These are phyloP conservation scores for Eretmocerus hayati DNA, from an alignment of 2,888 invertebrate genomes.

Conservation along the genomic window DNA sequence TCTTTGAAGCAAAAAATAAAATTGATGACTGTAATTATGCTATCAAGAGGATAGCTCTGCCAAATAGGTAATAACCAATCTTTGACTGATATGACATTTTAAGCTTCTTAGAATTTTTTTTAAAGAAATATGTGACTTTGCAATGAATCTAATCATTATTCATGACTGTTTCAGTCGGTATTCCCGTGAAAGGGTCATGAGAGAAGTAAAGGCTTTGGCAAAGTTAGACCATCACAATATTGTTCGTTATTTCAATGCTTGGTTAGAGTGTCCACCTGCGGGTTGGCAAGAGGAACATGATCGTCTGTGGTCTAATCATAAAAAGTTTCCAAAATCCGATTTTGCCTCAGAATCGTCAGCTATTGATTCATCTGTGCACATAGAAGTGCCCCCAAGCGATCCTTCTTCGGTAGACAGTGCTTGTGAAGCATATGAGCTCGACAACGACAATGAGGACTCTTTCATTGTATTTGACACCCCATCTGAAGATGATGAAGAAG, in stretches of 20 bases:
- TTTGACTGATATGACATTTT: too few species aligned
- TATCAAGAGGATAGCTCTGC: constrained; percentile 85
- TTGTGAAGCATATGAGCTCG: constrained; percentile 33
- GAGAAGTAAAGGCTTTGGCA: constrained; percentile 92
- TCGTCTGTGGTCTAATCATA: constrained; percentile 51
- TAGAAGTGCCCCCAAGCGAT: constrained; percentile 34
- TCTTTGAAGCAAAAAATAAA: constrained; percentile 90
- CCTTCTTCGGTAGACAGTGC: constrained; percentile 39
- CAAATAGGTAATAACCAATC: constrained; percentile 64
- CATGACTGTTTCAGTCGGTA: constrained; percentile 59
- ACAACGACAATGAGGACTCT: constrained; percentile 40
- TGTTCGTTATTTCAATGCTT: constrained; percentile 91
- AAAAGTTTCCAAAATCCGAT: constrained; percentile 31
- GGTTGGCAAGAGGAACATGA: constrained; percentile 83
- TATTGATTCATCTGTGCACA: constrained; percentile 30
- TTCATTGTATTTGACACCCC: constrained; percentile 49
- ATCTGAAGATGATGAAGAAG: background rate
- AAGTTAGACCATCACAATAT: constrained; percentile 92
- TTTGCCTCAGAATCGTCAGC: constrained; percentile 31
- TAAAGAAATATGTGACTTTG: too few species aligned
- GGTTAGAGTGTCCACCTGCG: constrained; percentile 87
- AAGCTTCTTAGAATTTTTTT: too few species aligned
- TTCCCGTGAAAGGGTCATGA: constrained; percentile 79
- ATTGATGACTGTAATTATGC: constrained; percentile 93
- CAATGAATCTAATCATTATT: too few species aligned